Evolutionary conservation across 2,888 invertebrate species (phyloP), one percentile per base, ranked within the genome.

Genomic region (Calameuta idolon): DNA sequence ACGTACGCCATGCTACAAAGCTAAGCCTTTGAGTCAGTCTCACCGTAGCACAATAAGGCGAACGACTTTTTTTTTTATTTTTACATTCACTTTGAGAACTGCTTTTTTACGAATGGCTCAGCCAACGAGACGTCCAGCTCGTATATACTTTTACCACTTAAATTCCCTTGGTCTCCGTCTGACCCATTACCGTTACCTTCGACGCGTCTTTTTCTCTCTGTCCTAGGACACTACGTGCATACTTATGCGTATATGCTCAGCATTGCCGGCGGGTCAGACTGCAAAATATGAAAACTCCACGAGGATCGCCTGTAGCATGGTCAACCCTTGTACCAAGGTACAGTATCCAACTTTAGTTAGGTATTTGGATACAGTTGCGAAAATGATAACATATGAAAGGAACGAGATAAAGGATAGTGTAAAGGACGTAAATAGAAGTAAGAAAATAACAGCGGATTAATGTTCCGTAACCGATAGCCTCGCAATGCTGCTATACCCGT

Each of bases 11-110:
- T 82, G 82, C 83, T 88, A 90, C 88, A 90, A 91, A 89, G 91
- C 90, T 90, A 89, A 91, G 90, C 91, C 91, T 91, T 91, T 91
- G 91, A 91, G 89, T 90, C 88, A 85, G 89, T 89, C 90, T 90
- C 89, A 88, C 89, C 87, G 87, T 84, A 86, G 86, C 87, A 91
- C 90, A 91, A 91, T 91, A 91, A 91, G 90, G 90, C 90, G 89
- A 87, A 86, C 88, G 87, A 90, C 89, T 90, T 79, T 81, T 77
- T 77, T 78, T 74, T 87, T 86, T 84, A 82, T 80, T 85, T 87
- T 86, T 84, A 85, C 84, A 84, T 85, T 85, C 86, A 83, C 86
- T 85, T 84, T 82, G 79, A 76, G 73, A 73, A 81, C 80, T 76
- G 73, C 75, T 55, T 69, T 30, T 74, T 74, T 74, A 23, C 55